A percentile compares a stretch with the other conserved stretches of the same genome.
Conservation (phyloP, 2,113 vertebrate genomes). For the Chloroceryle aenea region DNA sequence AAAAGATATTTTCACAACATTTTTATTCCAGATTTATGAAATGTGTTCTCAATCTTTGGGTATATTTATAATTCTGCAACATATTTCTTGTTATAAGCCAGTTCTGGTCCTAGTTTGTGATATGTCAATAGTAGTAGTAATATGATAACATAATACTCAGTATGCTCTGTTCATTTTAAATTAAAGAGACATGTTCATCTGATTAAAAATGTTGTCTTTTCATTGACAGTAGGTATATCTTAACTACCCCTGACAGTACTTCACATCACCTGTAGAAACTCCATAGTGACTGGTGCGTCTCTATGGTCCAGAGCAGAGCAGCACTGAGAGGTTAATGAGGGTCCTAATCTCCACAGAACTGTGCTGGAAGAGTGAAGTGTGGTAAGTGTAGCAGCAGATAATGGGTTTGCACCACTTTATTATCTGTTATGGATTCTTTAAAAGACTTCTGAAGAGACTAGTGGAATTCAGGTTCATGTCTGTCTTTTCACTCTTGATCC, state of each 20-base stretch:
- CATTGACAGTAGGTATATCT: neutral
- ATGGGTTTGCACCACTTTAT: neutral
- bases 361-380: neutral
- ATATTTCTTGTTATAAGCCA: neutral
- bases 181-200: neutral
- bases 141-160: no score
- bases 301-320: neutral
- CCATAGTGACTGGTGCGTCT: neutral
- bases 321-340: accelerated
- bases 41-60: neutral
- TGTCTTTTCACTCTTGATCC: neutral
- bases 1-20: accelerated
- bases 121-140: neutral
- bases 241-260: neutral
- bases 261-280: neutral
- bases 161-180: neutral
- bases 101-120: neutral
- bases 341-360: neutral
- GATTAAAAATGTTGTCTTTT: neutral
- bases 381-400: neutral
- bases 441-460: neutral
- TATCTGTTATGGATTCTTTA: neutral
- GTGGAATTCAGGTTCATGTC: neutral
- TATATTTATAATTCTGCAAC: neutral
- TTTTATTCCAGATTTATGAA: neutral